These are phyloP conservation scores for Zaprionus gabonicus DNA, from an alignment of 1,140 invertebrate genomes.

Conservation along the genomic window DNA sequence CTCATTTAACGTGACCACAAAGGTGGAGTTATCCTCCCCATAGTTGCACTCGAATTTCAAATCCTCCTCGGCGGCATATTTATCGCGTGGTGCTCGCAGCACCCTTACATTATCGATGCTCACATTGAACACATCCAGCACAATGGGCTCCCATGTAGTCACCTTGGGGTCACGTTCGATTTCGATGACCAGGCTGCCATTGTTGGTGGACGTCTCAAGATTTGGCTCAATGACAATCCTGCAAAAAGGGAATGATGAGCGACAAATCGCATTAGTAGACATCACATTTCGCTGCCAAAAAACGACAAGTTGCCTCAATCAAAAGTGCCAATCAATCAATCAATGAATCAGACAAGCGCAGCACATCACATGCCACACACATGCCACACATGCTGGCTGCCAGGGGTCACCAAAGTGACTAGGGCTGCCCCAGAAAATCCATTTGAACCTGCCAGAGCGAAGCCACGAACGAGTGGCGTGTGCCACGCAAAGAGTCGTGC, in stretches of 20 bases:
- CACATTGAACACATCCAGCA: conserved; percentile 79
- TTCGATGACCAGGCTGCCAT: conserved; percentile 74
- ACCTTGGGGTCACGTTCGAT: conserved; percentile 73
- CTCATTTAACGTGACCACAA: conserved; percentile 63
- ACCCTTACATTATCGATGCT: conserved; percentile 77
- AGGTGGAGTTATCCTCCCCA: conserved; percentile 73
- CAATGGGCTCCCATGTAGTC: conserved; percentile 71
- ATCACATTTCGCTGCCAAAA: conserved; percentile 48
- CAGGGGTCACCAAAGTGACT: conserved; percentile 8
- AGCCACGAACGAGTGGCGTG: background rate
- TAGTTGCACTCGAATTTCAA: conserved; percentile 79
- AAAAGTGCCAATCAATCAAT: conserved; percentile 80
- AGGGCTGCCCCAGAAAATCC: background rate
- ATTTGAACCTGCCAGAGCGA: conserved; percentile 4
- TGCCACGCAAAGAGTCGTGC: background rate
- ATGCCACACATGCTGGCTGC: background rate
- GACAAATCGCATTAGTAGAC: conserved; percentile 22
- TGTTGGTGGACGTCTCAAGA: conserved; percentile 61
- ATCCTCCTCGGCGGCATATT: conserved; percentile 62
- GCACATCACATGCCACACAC: conserved; percentile 7
- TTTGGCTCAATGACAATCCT: conserved; percentile 81
- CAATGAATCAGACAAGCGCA: conserved; percentile 32
- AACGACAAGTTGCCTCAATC: conserved; percentile 60
- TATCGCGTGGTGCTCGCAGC: conserved; percentile 36
- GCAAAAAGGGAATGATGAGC: conserved; percentile 33